Percentiles rank a stretch among this genome's conserved stretches.
phyloP scores from a whole-genome alignment of 2,113 vertebrate genomes.

The Hippopotamus amphibius region DNA sequence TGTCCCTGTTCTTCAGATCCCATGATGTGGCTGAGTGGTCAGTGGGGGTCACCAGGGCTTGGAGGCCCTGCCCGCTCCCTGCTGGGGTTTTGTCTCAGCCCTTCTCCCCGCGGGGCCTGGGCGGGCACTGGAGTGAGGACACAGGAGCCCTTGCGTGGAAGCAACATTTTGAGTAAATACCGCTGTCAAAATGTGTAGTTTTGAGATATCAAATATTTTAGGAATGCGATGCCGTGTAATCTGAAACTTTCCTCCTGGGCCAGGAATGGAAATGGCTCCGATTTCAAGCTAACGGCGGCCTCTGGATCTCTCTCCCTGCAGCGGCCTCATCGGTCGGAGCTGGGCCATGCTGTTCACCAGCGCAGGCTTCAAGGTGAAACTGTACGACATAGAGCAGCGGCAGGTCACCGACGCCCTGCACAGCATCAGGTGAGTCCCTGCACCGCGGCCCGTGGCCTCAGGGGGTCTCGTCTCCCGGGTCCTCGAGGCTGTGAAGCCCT shows the following conservation, averaged over 20 bases:
- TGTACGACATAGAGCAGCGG: slow-evolving; percentile 93
- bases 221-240: neutral
- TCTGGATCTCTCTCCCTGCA: slow-evolving; percentile 79
- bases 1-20: neutral
- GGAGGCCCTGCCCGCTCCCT: neutral
- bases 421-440: slow-evolving; percentile 90
- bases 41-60: neutral
- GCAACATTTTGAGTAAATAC: neutral
- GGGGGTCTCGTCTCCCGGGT: neutral
- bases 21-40: neutral
- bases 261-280: neutral
- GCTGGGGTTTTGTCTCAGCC: neutral
- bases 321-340: slow-evolving; percentile 96
- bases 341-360: slow-evolving; percentile 97
- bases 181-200: neutral
- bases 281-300: neutral
- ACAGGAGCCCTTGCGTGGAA: neutral
- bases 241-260: neutral
- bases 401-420: slow-evolving; percentile 90
- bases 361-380: slow-evolving; percentile 93
- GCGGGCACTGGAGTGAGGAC: neutral
- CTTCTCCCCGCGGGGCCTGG: too few relatives aligned
- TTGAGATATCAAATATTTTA: neutral
- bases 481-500: neutral
- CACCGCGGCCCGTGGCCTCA: neutral